Evolutionary conservation across 2,888 invertebrate species (phyloP).

Genomic region (Volucella zonaria): DNA sequence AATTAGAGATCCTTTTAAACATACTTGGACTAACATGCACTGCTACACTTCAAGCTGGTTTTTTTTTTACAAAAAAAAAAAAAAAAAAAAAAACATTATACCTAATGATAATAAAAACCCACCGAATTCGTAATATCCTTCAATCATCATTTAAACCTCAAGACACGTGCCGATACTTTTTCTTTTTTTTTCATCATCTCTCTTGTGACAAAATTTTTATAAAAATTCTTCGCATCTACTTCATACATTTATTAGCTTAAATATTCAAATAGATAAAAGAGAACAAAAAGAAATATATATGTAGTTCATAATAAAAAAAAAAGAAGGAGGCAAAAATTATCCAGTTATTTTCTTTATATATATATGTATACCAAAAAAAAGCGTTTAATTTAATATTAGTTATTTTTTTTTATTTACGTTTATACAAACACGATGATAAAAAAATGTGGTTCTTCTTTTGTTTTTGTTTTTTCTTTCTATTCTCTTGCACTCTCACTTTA

Average conservation of each 20-base stretch:
- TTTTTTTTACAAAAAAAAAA: too few species aligned
- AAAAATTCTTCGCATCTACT: slow-evolving; percentile 50
- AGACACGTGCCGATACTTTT: not conserved
- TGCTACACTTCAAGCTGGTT: too few species aligned
- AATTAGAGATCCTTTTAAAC: too few species aligned
- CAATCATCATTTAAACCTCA: not conserved
- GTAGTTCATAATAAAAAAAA: slow-evolving; percentile 52
- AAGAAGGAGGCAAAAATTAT: slow-evolving; percentile 46
- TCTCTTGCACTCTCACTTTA: slow-evolving; percentile 58
- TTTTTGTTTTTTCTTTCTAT: slow-evolving; percentile 27
- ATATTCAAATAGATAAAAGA: slow-evolving; percentile 58
- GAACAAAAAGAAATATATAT: slow-evolving; percentile 45
- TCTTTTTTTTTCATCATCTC: not conserved
- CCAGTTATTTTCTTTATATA: slow-evolving; percentile 34
- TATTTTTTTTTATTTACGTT: slow-evolving; percentile 66
- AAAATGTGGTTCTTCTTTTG: slow-evolving; percentile 56
- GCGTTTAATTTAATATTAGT: slow-evolving; percentile 69
- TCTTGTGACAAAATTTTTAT: not conserved
- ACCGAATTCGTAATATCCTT: too few species aligned
- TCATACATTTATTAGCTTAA: slow-evolving; percentile 62
- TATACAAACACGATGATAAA: slow-evolving; percentile 71
- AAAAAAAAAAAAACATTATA: too few species aligned
- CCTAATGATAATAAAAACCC: too few species aligned
- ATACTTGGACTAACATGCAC: too few species aligned
- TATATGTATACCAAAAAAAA: slow-evolving; percentile 69